phyloP scores from a whole-genome alignment of 1,140 invertebrate species.

The Platorchestia sp. region DNA sequence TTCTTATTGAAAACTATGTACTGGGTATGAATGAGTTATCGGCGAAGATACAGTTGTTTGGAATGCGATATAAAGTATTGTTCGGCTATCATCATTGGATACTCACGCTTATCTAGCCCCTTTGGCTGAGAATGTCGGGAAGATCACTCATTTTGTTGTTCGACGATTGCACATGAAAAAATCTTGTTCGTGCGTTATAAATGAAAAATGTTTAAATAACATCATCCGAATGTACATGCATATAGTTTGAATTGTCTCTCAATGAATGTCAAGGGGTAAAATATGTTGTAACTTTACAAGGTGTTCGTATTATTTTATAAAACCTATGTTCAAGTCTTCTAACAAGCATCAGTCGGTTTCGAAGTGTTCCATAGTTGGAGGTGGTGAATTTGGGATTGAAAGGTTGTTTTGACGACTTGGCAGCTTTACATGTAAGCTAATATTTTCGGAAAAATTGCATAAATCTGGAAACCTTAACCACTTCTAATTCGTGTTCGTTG shows the following conservation, averaged over 20 bases:
- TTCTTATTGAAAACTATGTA: not conserved
- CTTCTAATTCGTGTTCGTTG: not conserved
- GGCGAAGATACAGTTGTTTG: not conserved
- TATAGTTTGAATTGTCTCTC: no score
- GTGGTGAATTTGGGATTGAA: not conserved
- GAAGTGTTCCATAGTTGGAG: slow-evolving; percentile 25
- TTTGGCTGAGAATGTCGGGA: not conserved
- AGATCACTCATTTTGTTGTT: not conserved
- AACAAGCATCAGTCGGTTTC: not conserved
- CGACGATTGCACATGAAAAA: not conserved
- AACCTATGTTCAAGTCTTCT: not conserved
- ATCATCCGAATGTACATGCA: not conserved
- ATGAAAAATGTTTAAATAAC: not conserved
- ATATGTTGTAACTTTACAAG: not conserved
- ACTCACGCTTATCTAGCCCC: not conserved
- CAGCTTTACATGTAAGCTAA: slow-evolving; percentile 27
- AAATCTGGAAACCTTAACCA: not conserved
- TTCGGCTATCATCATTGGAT: not conserved
- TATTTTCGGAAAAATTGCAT: not conserved
- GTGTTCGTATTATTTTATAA: not conserved
- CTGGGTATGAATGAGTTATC: not conserved
- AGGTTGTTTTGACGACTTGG: slow-evolving; percentile 37
- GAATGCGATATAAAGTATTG: not conserved
- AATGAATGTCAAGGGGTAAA: not conserved
- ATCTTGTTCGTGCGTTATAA: not conserved